Conservation (phyloP, 1,140 invertebrate genomes). For the Cherax destructor region DNA sequence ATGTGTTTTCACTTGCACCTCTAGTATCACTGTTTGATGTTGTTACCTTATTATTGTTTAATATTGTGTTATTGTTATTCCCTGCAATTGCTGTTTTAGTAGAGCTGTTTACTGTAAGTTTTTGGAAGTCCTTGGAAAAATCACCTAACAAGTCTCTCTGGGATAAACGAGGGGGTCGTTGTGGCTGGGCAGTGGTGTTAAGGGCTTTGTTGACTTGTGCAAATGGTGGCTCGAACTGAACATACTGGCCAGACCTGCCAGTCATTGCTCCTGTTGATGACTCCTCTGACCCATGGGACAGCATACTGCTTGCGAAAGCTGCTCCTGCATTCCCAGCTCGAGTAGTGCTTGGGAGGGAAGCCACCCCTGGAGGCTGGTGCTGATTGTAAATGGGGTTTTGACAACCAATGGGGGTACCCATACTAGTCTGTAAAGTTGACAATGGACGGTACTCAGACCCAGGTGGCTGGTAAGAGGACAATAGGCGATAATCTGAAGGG, state of each 20-base stretch:
- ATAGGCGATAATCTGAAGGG: conserved; percentile 3
- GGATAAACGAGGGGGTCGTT: conserved; percentile 48
- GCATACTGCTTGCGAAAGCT: conserved; percentile 47
- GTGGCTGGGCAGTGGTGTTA: conserved; percentile 16
- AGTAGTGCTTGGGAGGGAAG: conserved; percentile 11
- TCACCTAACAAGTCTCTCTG: conserved; percentile 53
- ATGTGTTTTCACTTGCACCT: conserved; percentile 13
- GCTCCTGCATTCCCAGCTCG: conserved; percentile 40
- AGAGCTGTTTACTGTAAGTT: conserved; percentile 34
- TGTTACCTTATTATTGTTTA: conserved; percentile 38
- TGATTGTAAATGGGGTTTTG: conserved; percentile 55
- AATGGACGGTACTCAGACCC: conserved; percentile 46
- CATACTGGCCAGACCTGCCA: conserved; percentile 13
- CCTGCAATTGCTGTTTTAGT: not conserved
- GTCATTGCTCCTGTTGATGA: not conserved
- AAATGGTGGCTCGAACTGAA: conserved; percentile 56
- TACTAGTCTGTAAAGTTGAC: conserved; percentile 43
- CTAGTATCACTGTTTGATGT: not conserved
- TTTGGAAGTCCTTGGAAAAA: conserved; percentile 63
- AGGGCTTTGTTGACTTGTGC: not conserved
- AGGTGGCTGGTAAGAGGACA: conserved; percentile 11
- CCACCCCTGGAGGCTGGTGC: conserved; percentile 31
- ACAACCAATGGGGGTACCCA: conserved; percentile 49
- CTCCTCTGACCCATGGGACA: not conserved
- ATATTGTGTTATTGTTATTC: conserved; percentile 37